phyloP scores from a whole-genome alignment of 2,797 vertebrate genomes.

The Acanthopagrus latus region DNA sequence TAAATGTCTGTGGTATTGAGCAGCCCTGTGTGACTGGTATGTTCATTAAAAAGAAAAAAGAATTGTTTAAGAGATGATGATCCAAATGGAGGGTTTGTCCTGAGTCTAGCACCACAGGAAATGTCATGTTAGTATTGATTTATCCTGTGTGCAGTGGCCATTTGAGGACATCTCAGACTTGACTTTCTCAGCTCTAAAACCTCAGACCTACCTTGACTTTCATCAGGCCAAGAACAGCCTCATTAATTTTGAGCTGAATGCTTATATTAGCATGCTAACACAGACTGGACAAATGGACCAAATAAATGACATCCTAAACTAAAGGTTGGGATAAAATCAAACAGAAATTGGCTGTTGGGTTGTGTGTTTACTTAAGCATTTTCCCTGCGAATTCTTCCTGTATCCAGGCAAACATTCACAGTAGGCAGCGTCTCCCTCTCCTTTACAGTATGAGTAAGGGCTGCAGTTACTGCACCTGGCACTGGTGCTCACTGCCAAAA shows the following conservation, averaged over 20 bases:
- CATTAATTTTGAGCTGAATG: background rate
- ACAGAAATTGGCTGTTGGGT: background rate
- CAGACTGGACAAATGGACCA: background rate
- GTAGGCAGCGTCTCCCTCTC: conserved; percentile 41
- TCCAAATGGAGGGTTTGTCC: background rate
- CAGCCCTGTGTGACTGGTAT: too few species aligned
- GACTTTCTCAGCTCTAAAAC: background rate
- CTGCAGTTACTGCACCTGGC: conserved; percentile 85
- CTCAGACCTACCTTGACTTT: background rate
- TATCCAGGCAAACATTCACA: conserved; percentile 91
- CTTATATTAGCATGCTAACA: background rate
- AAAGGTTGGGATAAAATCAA: background rate
- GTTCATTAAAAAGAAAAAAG: too few species aligned
- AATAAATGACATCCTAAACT: background rate
- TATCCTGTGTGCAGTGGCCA: background rate
- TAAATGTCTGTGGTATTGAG: too few species aligned
- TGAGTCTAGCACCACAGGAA: background rate
- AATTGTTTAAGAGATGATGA: too few species aligned
- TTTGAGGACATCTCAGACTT: background rate
- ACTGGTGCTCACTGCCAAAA: conserved; percentile 81
- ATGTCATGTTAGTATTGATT: background rate
- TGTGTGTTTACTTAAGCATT: conserved; percentile 78
- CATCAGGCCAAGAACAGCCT: background rate
- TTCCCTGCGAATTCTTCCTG: conserved; percentile 61
- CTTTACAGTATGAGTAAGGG: conserved; percentile 85